Evolutionary conservation across 2,113 vertebrate genomes (phyloP).

Genomic region (Oreochromis spilurus): DNA sequence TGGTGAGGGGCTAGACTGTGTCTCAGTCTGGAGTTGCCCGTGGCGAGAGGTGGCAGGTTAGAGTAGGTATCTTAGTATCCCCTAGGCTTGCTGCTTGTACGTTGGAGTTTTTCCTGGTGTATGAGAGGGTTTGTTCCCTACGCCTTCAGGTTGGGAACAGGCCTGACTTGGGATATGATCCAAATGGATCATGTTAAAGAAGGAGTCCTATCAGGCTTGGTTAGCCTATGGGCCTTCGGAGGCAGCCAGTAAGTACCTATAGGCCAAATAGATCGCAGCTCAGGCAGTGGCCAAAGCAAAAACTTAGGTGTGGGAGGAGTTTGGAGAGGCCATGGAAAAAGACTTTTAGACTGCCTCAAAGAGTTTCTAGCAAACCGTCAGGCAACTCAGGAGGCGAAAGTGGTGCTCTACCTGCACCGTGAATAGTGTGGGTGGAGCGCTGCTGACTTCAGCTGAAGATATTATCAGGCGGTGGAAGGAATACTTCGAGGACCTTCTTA

Average conservation of each 20-base stretch:
- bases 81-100: background rate
- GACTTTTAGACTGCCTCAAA: background rate
- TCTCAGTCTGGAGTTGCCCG: fast-evolving
- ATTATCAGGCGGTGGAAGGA: background rate
- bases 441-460: background rate
- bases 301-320: background rate
- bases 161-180: background rate
- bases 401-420: background rate
- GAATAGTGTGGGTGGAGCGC: background rate
- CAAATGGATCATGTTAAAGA: background rate
- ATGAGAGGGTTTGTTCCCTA: background rate
- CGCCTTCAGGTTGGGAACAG: background rate
- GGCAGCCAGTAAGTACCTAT: background rate
- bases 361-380: background rate
- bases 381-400: fast-evolving
- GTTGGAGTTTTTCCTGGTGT: background rate
- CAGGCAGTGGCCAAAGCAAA: background rate
- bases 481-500: background rate
- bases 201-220: background rate
- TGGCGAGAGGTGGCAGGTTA: background rate
- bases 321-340: background rate
- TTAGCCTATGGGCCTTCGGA: background rate
- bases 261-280: fast-evolving
- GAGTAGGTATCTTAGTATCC: background rate
- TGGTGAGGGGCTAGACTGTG: background rate